Evolutionary conservation across 2,888 invertebrate genomes (phyloP), one percentile per base, ranked within the genome.

Genomic region (Darwinula stevensoni): DNA sequence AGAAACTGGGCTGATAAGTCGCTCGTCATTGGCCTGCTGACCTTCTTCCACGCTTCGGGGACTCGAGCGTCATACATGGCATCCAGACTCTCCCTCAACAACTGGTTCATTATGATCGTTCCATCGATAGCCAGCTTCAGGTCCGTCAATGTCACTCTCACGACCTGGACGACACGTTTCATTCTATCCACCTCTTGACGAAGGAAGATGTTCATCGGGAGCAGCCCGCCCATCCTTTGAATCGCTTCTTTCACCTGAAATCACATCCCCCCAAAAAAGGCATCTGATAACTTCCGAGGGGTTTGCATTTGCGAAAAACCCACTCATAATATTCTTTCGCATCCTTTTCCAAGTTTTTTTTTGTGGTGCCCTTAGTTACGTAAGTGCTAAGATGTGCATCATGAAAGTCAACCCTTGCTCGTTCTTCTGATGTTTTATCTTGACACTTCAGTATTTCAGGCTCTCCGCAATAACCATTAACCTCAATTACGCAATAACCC

Each of bases 11-110:
- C 14, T 31, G 6, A 26, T 14, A 16, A 30, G 14, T 16, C 14
- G 11, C 22, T 12, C 9, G 9, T 14, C 12, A 29, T 29, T n/a
- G n/a, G n/a, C n/a, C n/a, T 13, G 29, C 43, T 38, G 42, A 71
- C 74, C 64, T 78, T 86, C 44, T 69, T 64, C 88, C 91, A 91
- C 36, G 63, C 63, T 36, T 71, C 70, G 1, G 91, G 91, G 39
- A 91, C 76, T 37, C 84, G 62, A 2, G 88, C 88, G 49, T 91
- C 88, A 47, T 82, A 88, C 80, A 91, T 88, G 11, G 86, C 75
- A 49, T 91, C 86, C 18, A 91, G 55, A 0, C 84, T 74, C 41
- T 74, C 73, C 36, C 76, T 60, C 17, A 91, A 57, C 14, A 65
- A 67, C 46, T 82, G 78, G 45, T 82, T 86, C 88, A 91, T 91